Base-by-base conservation (phyloP, 2,797 vertebrate genomes). In the Aeoliscus strigatus region DNA sequence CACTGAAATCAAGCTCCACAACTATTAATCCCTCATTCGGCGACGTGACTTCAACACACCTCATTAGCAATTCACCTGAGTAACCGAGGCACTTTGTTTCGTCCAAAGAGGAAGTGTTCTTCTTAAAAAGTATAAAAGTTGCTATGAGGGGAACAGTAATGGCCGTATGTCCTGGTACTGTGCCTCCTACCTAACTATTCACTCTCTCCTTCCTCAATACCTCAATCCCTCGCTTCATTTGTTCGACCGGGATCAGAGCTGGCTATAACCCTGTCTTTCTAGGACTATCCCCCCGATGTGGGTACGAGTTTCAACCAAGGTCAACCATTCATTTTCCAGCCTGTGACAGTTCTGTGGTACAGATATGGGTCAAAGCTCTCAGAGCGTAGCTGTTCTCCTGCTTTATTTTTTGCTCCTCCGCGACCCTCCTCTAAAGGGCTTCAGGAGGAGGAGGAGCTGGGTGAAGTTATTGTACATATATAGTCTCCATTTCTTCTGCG, bases 321-420 rank as follows among this genome's bases (percentile, higher is more conserved):
- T 83, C 72, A 62, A 16, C 56, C 69, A 81, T 83, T 70, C 66
- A 77, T 81, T 84, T 68, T 56, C 66, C 32, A 40, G 36, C 53
- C 52, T 45, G 59, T 83, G 82, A 84, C 84, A 81, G 77, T 77
- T 86, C 73, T 73, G 82, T 78, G 78, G 68, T 79, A 65, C 28
- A 70, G 69, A 84, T 86, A 33, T 82, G 67, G 81, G 82, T 79
- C 82, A 80, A 40, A 61, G 55, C 75, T 66, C 70, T 72, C 42
- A 54, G 29, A 60, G 41, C 55, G 58, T 59, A 51, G 55, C 48
- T 4, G 2, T 50, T 47, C 41, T 38, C 8, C 40, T 34, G 14
- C 39, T 47, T 32, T 25, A 31, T 45, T 45, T 43, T 32, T 42
- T 30, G 8, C 15, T 18, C 36, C 42, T 70, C 43, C 47, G 43